Conservation (phyloP, 1,140 invertebrate species). For the Holotrichia oblita region DNA sequence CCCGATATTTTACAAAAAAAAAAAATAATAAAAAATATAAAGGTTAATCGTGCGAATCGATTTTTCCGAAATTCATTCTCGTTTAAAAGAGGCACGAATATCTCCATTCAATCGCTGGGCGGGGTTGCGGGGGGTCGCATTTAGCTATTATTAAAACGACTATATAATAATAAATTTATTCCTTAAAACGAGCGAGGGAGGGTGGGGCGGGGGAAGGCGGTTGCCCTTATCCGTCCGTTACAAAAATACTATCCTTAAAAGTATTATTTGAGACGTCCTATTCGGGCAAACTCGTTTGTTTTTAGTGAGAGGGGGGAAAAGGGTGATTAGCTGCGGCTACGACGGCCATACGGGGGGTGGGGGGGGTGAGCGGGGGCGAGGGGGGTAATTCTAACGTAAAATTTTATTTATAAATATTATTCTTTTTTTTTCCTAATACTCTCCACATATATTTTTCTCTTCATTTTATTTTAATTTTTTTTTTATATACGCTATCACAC, state of each 20-base stretch:
- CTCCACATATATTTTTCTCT: background rate
- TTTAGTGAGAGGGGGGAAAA: too few relatives aligned
- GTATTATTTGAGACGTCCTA: too few relatives aligned
- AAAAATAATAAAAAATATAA: too few relatives aligned
- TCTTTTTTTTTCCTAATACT: too few relatives aligned
- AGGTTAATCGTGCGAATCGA: background rate
- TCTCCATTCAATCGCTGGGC: background rate
- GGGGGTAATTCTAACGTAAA: too few relatives aligned
- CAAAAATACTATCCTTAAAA: too few relatives aligned
- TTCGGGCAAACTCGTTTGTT: background rate
- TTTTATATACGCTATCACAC: constrained; percentile 26
- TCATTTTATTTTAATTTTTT: too few relatives aligned
- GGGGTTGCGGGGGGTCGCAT: constrained; percentile 1
- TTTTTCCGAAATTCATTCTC: too few relatives aligned
- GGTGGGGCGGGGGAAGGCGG: background rate
- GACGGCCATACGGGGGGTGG: constrained; percentile 1
- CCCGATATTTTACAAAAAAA: background rate
- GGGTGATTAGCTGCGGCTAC: constrained; percentile 6
- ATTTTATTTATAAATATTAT: too few relatives aligned
- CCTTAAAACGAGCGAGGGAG: background rate
- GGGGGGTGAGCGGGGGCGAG: too few relatives aligned
- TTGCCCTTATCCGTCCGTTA: background rate
- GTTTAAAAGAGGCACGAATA: background rate
- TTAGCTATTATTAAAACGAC: constrained; percentile 12
- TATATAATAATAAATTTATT: background rate